Evolutionary conservation across 2,797 vertebrate genomes (phyloP), one percentile per base, ranked within the genome.

Genomic region (Tragopan temminckii): DNA sequence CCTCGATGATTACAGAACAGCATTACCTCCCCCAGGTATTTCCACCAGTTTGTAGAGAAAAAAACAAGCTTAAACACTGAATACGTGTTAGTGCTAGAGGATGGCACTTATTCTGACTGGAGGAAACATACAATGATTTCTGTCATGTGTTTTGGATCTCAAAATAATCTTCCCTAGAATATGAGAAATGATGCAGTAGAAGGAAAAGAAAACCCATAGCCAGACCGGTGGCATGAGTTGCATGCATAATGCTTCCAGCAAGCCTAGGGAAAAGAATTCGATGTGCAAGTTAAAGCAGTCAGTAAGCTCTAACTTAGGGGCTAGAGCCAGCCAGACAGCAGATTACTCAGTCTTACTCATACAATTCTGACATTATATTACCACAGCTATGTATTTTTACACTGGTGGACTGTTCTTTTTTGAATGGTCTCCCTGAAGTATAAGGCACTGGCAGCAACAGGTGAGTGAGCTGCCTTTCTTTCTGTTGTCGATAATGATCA

Each of bases 181-280:
- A 35, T 43, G 59, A 89, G 82, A 89, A 87, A 68, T 17, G 63
- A 57, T 71, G 85, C 82, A 68, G 80, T 27, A 40, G 87, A 76
- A 92, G 59, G 80, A 84, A 74, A 79, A 94, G 87, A 84, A 84
- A 66, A 89, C 66, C 50, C 82, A 63, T 72, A 91, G 79, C 55
- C 85, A 85, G 89, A 83, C 17, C 74, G 53, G 74, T n/a, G 74
- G 53, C 85, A 74, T 12, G 87, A 93, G 76, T 35, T 92, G 95
- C 80, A 93, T 93, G 55, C 70, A 31, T 70, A 95, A 95, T 84
- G 85, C 77, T 91, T 59, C 57, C 72, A 79, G 77, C 66, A 78
- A 83, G 76, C 72, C 74, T 21, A 10, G 88, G 71, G 74, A 29
- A 71, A 80, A 81, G 81, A 67, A 59, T 46, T 72, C 8, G 0